These are phyloP conservation scores for Callimorpha dominula DNA, from an alignment of 2,888 invertebrate species.

Conservation along the genomic window DNA sequence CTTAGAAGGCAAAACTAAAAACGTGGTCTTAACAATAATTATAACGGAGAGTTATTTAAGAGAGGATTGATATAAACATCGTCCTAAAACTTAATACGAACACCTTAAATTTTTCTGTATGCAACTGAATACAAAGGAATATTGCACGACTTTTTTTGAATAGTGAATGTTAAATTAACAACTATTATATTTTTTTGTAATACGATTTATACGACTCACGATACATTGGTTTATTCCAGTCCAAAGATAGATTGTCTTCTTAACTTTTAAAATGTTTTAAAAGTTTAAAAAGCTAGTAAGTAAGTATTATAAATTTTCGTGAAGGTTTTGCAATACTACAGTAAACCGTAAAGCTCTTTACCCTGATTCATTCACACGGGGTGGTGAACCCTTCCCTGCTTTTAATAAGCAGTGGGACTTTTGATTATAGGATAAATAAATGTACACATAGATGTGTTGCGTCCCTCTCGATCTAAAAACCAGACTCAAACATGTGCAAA, in stretches of 20 bases:
- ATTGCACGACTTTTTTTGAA: neutral
- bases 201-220: no score
- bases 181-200: neutral
- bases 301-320: neutral
- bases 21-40: no score
- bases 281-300: neutral
- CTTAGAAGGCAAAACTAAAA: no score
- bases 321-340: slow-evolving; percentile 18
- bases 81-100: neutral
- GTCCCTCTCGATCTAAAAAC: slow-evolving; percentile 31
- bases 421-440: slow-evolving; percentile 17
- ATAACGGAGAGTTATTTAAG: no score
- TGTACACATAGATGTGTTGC: slow-evolving; percentile 22
- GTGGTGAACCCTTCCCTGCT: slow-evolving; percentile 42
- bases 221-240: no score
- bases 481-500: slow-evolving; percentile 23
- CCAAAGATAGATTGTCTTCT: no score
- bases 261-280: neutral
- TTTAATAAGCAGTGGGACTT: slow-evolving; percentile 39
- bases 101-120: neutral
- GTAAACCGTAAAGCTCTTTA: slow-evolving; percentile 36
- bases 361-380: slow-evolving; percentile 57
- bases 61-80: no score
- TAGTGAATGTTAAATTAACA: neutral
- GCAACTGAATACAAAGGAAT: neutral